Evolutionary conservation across 1,140 invertebrate species (phyloP).

Genomic region (Streblospio benedicti): DNA sequence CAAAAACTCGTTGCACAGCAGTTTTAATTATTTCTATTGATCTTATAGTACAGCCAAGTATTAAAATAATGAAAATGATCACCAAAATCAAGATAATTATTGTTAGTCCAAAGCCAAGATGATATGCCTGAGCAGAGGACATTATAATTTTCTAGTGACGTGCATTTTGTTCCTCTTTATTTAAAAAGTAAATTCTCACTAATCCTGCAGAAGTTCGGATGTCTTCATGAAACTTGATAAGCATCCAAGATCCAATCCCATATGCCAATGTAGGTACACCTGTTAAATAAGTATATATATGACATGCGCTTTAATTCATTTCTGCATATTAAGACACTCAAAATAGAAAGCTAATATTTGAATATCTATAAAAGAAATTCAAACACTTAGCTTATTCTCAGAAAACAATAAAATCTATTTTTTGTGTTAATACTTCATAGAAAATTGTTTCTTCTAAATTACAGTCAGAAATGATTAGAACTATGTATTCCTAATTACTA

Average conservation of each 20-base stretch:
- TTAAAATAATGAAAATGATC: no score
- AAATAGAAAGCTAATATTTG: no score
- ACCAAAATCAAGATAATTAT: no score
- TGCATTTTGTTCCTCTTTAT: slow-evolving; percentile 74
- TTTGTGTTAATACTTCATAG: background rate
- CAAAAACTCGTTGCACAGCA: no score
- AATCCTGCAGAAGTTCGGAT: slow-evolving; percentile 63
- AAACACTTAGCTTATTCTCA: background rate
- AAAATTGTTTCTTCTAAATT: background rate
- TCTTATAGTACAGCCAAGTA: no score
- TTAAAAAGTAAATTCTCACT: slow-evolving; percentile 75
- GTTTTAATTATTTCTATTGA: no score
- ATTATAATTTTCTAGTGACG: slow-evolving; percentile 17
- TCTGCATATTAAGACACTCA: no score
- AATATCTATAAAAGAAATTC: slow-evolving; percentile 2
- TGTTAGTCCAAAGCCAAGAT: no score
- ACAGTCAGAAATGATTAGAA: no score
- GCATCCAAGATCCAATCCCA: slow-evolving; percentile 70
- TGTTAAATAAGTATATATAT: slow-evolving; percentile 46
- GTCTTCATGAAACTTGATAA: slow-evolving; percentile 70
- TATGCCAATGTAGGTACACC: slow-evolving; percentile 84
- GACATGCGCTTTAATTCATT: slow-evolving; percentile 3
- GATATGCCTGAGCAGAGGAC: no score
- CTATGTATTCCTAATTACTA: no score
- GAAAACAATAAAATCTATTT: background rate